phyloP scores from a whole-genome alignment of 1,140 invertebrate species.

The Drosophila lini region DNA sequence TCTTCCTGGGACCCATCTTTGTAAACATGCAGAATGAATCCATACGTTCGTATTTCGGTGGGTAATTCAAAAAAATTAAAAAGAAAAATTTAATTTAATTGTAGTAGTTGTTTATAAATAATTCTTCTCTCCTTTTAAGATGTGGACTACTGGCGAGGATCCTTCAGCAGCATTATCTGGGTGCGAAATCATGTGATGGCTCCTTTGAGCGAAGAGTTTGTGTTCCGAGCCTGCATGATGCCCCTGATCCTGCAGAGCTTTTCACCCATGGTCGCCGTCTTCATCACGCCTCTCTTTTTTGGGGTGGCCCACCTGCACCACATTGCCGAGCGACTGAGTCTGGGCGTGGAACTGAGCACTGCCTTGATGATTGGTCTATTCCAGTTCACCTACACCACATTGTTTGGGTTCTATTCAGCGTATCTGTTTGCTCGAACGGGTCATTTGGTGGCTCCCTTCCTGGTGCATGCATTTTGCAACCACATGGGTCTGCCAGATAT shows the following conservation, averaged over 20 bases:
- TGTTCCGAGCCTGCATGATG: slow-evolving; percentile 97
- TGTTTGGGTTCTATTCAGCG: slow-evolving; percentile 97
- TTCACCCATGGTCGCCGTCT: slow-evolving; percentile 89
- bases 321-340: slow-evolving; percentile 91
- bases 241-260: slow-evolving; percentile 94
- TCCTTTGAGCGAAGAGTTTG: slow-evolving; percentile 97
- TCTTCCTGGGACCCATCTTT: slow-evolving; percentile 93
- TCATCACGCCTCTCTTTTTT: slow-evolving; percentile 96
- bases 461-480: slow-evolving; percentile 97
- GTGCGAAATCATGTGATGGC: slow-evolving; percentile 95
- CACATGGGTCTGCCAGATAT: slow-evolving; percentile 98
- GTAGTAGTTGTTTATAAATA: no score
- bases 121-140: slow-evolving; percentile 85
- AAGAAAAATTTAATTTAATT: no score
- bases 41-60: slow-evolving; percentile 88
- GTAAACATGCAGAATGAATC: slow-evolving; percentile 89
- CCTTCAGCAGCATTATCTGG: slow-evolving; percentile 91
- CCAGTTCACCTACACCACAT: slow-evolving; percentile 95
- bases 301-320: slow-evolving; percentile 97
- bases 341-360: slow-evolving; percentile 88
- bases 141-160: slow-evolving; percentile 90
- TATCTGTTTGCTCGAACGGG: slow-evolving; percentile 94
- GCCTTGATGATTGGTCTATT: slow-evolving; percentile 91
- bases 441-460: slow-evolving; percentile 94
- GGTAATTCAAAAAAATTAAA: no score